These are phyloP conservation scores for Paramormyrops kingsleyae DNA, from an alignment of 2,113 vertebrate species.

Conservation along the genomic window DNA sequence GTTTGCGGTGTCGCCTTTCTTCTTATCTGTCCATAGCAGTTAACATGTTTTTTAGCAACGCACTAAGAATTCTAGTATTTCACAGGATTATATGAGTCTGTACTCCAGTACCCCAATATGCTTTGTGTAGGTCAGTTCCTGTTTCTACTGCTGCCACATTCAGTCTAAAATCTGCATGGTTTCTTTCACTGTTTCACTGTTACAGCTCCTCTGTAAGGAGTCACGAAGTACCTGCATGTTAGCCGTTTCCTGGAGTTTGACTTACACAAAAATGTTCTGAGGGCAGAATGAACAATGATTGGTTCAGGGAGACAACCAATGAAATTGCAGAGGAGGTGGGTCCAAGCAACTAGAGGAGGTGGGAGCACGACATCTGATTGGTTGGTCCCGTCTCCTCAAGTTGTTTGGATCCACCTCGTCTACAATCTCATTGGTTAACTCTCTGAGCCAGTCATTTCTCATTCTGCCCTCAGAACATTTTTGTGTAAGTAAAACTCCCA, in stretches of 20 bases:
- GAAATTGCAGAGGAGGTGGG: not conserved
- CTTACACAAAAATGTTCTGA: not conserved
- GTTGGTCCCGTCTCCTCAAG: not conserved
- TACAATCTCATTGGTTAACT: not conserved
- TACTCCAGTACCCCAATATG: not conserved
- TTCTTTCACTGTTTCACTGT: not conserved
- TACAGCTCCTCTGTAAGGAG: not conserved
- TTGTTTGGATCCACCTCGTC: not conserved
- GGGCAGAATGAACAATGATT: not conserved
- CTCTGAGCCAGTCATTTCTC: not conserved
- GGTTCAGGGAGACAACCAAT: not conserved
- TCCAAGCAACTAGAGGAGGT: not conserved
- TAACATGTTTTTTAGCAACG: constrained; percentile 24
- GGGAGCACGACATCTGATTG: not conserved
- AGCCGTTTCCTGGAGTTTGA: not conserved
- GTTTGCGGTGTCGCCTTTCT: constrained; percentile 26
- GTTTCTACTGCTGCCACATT: not conserved
- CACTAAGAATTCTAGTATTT: not conserved
- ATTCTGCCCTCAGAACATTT: not conserved
- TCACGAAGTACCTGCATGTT: not conserved
- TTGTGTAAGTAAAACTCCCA: not conserved
- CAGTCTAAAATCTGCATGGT: not conserved
- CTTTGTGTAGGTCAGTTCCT: not conserved
- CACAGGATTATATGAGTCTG: not conserved
- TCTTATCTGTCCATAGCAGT: constrained; percentile 50